phyloP scores from a whole-genome alignment of 2,113 vertebrate species.

The Benitochromis conjunctus region DNA sequence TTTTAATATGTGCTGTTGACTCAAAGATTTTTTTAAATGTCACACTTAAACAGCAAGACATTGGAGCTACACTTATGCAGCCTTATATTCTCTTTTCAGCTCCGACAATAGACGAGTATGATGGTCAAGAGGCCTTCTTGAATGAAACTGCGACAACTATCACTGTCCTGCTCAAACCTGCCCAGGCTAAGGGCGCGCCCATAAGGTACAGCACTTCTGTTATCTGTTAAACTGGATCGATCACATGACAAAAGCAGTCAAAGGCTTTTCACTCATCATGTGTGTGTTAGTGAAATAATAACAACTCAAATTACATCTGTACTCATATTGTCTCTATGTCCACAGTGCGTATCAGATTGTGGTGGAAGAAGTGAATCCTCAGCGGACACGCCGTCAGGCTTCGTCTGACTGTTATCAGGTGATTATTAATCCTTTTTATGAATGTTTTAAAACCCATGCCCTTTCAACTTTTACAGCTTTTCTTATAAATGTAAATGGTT shows the following conservation, averaged over 20 bases:
- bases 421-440: not conserved
- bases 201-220: constrained; percentile 80
- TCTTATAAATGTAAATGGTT: not conserved
- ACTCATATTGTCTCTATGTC: not conserved
- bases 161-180: constrained; percentile 93
- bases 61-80: not conserved
- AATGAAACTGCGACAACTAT: constrained; percentile 98
- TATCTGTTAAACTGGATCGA: not conserved
- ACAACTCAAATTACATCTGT: not conserved
- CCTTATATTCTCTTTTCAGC: constrained; percentile 65
- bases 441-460: not conserved
- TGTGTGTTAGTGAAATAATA: not conserved
- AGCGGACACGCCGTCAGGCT: constrained; percentile 84
- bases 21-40: fast-evolving
- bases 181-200: constrained; percentile 95
- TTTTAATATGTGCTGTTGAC: not conserved
- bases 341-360: constrained; percentile 94
- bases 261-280: not conserved
- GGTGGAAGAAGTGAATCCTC: constrained; percentile 88
- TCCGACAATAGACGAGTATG: constrained; percentile 94
- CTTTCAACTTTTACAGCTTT: not conserved
- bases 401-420: constrained; percentile 88
- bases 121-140: constrained; percentile 89
- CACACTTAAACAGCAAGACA: too few species aligned
- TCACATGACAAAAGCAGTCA: not conserved